Base-by-base conservation (phyloP, 1,140 invertebrate genomes). In the Bilobella aurantiaca region DNA sequence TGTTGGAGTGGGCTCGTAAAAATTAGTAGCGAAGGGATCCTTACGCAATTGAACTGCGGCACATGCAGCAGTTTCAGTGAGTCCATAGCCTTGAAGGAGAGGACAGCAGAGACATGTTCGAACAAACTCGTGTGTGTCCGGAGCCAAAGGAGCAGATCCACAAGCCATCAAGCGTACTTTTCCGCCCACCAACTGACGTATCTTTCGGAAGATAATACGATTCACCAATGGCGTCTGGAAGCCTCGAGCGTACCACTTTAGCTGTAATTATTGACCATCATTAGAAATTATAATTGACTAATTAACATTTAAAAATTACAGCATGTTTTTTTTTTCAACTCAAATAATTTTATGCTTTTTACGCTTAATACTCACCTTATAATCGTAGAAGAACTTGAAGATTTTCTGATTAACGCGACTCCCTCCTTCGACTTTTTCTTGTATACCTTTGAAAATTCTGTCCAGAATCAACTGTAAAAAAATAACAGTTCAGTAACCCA, bases 41-140 rank as follows among this genome's bases (percentile, higher is more conserved):
- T 79, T 80, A 87, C 87, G 78, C 76, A 93, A 87, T 84, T 91
- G 89, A 62, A 96, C 87, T 21, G 91, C 89, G 29, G 91, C 92
- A 74, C 89, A 92, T 1, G 93, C 95, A 71, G 89, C 90, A 12
- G 94, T 97, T 83, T 99, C 96, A 1, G 96, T 99, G 34, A 98
- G 83, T 5, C 96, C 96, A 80, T 99, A 99, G 56, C 96, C 96
- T 76, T 96, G 93, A 58, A 91, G 84, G 27, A 98, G 85, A 53
- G 87, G 87, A 49, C 90, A 87, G 76, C 92, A 96, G 27, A 99
- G 83, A 76, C 93, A 96, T 64, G 91, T 86, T 76, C 94, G 89
- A 71, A 97, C 91, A 77, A 97, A 95, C 73, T 87, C 85, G 75
- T 99, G 95, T 8, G 95, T 98, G 74, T 97, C 93, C 1, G 91